Base-by-base conservation (phyloP, 2,888 invertebrate genomes). In the Trichopria drosophilae region DNA sequence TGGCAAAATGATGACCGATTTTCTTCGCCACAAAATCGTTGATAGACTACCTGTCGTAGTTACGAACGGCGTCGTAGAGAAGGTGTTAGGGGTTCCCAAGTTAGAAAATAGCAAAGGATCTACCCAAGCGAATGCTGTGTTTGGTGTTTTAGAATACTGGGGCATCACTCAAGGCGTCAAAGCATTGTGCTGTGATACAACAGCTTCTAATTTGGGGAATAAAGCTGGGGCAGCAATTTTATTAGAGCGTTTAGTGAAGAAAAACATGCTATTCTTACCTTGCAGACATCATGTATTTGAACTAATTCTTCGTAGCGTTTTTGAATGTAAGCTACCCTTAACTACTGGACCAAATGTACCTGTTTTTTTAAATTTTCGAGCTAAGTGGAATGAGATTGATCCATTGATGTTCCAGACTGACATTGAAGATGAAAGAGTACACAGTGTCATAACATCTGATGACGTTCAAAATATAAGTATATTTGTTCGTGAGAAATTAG, bases 131-230 rank as follows among this genome's bases (percentile, higher is more conserved):
- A 16, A 23, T 13, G 62, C 39, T 12, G 44, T 46, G 10, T 42
- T 18, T 43, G 46, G 45, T 5, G 48, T 41, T 18, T 31, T 60
- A 23, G 32, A 50, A 9, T 55, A 60, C 20, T 63, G 60, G 60
- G 46, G 53, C 13, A 36, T 64, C 12, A n/a, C 40, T 22, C 42
- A 55, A 16, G n/a, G n/a, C n/a, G n/a, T n/a, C n/a, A n/a, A n/a
- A n/a, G n/a, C n/a, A n/a, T n/a, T n/a, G n/a, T n/a, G 40, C 52
- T 63, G 55, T 59, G 61, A 65, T 43, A 65, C 65, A 2, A 66
- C 63, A 19, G 53, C 60, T n/a, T 52, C 63, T 20, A 66, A 65
- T 50, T n/a, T n/a, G n/a, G n/a, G n/a, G n/a, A n/a, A n/a, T n/a
- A n/a, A n/a, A n/a, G n/a, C n/a, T n/a, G n/a, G n/a, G n/a, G n/a